A percentile compares a stretch with the other conserved stretches of the same genome.
These are phyloP conservation scores for Oxycera nigricornis DNA, from an alignment of 2,888 invertebrate genomes.

Conservation along the genomic window DNA sequence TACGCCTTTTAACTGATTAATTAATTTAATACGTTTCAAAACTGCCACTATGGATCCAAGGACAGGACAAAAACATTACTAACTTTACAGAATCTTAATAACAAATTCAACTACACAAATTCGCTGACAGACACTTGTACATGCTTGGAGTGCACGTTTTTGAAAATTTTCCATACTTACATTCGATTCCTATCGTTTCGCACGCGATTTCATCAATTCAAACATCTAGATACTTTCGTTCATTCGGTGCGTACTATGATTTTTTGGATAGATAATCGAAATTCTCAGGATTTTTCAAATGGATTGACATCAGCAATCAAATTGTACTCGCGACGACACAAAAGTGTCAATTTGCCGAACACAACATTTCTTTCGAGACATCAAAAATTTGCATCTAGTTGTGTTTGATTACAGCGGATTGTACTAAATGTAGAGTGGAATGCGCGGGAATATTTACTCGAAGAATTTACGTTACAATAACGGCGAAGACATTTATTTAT, in stretches of 20 bases:
- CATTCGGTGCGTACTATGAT: not conserved
- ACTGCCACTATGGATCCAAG: too few relatives aligned
- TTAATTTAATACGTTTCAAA: too few relatives aligned
- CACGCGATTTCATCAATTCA: constrained; percentile 8
- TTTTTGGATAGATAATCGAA: not conserved
- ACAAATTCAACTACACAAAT: not conserved
- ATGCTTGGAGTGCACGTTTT: constrained; percentile 1
- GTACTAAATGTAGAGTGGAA: not conserved
- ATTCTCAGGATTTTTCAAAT: not conserved
- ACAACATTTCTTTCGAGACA: constrained; percentile 42
- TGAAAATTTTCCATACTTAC: constrained; percentile 1
- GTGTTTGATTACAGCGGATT: not conserved
- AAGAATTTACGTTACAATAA: too few relatives aligned
- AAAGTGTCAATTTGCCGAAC: constrained; percentile 45
- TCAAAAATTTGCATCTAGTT: constrained; percentile 32
- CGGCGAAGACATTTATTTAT: too few relatives aligned
- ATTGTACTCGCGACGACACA: constrained; percentile 21
- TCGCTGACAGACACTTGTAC: constrained; percentile 5
- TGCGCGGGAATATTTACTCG: not conserved
- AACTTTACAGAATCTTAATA: not conserved
- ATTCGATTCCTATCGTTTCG: constrained; percentile 15
- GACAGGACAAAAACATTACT: too few relatives aligned
- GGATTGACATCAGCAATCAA: constrained; percentile 3
- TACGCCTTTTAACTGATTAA: too few relatives aligned
- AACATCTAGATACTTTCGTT: not conserved